Evolutionary conservation across 2,888 invertebrate genomes (phyloP).

Genomic region (Tachystola acroxantha): DNA sequence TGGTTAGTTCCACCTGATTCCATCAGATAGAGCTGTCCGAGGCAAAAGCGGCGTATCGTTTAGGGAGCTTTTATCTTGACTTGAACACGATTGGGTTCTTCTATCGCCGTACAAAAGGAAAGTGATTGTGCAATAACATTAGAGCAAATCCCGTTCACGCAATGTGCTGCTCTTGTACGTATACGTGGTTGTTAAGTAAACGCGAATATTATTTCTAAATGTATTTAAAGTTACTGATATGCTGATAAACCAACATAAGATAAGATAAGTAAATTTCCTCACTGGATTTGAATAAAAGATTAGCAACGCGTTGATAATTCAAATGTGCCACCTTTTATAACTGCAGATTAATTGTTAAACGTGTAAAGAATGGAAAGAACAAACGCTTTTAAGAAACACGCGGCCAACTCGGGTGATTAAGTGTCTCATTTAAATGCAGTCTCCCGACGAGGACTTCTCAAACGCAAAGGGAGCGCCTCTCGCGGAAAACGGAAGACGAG

Average conservation of each 20-base stretch:
- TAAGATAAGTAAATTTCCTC: no score
- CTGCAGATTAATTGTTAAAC: slow-evolving; percentile 23
- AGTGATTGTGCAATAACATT: neutral
- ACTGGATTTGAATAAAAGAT: no score
- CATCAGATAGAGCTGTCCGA: neutral
- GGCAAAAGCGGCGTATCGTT: neutral
- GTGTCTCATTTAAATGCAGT: slow-evolving; percentile 78
- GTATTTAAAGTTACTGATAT: no score
- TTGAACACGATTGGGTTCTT: neutral
- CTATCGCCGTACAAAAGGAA: neutral
- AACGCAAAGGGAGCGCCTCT: slow-evolving; percentile 70
- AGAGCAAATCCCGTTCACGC: no score
- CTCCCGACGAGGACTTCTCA: slow-evolving; percentile 68
- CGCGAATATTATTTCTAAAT: no score
- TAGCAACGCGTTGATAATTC: no score
- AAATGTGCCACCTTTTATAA: slow-evolving; percentile 6
- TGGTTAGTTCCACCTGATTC: neutral
- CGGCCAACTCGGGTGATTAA: slow-evolving; percentile 73
- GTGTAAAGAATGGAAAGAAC: slow-evolving; percentile 68
- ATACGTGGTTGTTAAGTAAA: no score
- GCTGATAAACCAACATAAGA: no score
- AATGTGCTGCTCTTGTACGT: no score
- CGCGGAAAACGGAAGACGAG: slow-evolving; percentile 74
- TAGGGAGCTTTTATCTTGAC: neutral
- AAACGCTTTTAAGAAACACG: slow-evolving; percentile 66